phyloP scores from a whole-genome alignment of 2,113 vertebrate genomes.

The Cyphomyrus plagiostoma region DNA sequence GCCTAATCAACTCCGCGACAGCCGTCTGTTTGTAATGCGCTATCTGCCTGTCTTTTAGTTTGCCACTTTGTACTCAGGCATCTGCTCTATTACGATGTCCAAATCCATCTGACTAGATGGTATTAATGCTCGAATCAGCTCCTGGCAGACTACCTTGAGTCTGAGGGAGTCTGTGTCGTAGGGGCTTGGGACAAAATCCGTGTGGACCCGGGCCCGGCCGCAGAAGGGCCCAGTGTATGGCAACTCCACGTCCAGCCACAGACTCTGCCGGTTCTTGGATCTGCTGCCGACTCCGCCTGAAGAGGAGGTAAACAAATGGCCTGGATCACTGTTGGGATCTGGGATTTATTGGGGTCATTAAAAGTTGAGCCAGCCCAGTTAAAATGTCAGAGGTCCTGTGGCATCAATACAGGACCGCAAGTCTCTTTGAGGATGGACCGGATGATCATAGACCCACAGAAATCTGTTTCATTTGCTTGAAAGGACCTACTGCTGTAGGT shows the following conservation, averaged over 20 bases:
- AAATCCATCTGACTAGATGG: not conserved
- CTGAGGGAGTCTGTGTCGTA: constrained; percentile 88
- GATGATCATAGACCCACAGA: not conserved
- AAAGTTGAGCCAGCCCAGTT: not conserved
- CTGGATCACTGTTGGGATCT: not conserved
- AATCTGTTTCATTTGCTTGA: not conserved
- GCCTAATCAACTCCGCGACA: not conserved
- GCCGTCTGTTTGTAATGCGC: not conserved
- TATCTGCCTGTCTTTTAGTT: not conserved
- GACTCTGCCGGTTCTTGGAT: constrained; percentile 78
- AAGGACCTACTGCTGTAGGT: not conserved
- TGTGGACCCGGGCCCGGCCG: constrained; percentile 81
- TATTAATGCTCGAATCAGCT: not conserved
- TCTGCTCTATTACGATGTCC: not conserved
- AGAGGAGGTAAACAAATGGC: constrained; percentile 14
- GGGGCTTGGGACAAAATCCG: constrained; percentile 82
- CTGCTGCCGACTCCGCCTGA: constrained; percentile 80
- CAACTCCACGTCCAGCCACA: constrained; percentile 72
- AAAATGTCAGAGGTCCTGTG: not conserved
- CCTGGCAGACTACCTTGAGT: constrained; percentile 69
- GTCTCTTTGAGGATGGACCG: not conserved
- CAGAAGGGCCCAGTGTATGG: constrained; percentile 69
- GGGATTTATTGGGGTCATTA: not conserved
- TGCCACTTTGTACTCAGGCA: not conserved
- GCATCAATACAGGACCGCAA: not conserved